Evolutionary conservation across 2,888 invertebrate species (phyloP).

Genomic region (Luperina testacea): DNA sequence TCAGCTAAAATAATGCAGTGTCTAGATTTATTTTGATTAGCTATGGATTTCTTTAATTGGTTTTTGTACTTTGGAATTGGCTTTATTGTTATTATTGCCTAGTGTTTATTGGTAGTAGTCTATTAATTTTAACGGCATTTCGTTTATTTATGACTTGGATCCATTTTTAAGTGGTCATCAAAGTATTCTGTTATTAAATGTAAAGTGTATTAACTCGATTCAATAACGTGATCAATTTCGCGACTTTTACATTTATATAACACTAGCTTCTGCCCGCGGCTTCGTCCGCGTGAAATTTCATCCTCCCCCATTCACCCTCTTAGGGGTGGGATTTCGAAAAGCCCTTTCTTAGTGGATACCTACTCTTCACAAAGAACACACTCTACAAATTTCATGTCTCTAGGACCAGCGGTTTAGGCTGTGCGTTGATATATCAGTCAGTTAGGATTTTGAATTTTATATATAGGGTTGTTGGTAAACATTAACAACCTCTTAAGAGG

Average conservation of each 20-base stretch:
- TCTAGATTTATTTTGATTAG: constrained; percentile 18
- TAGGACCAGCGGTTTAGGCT: no score
- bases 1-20: constrained; percentile 18
- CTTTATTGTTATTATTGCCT: background rate
- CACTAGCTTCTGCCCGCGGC: background rate
- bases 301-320: no score
- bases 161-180: constrained; percentile 6
- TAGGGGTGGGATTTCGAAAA: no score
- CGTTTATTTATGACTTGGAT: background rate
- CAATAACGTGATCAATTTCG: background rate
- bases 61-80: constrained; percentile 33
- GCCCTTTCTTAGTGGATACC: no score
- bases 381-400: no score
- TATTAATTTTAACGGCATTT: constrained; percentile 4
- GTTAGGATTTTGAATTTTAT: no score
- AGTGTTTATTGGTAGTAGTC: constrained; percentile 7
- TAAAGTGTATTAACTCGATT: background rate
- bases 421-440: no score
- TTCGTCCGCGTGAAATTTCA: no score
- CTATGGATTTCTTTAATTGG: constrained; percentile 36
- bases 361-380: no score
- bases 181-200: constrained; percentile 1
- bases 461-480: no score
- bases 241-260: background rate
- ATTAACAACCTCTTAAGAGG: no score